Evolutionary conservation across 2,113 vertebrate species (phyloP), one percentile per base, ranked within the genome.

Genomic region (Protobothrops mucrosquamatus): DNA sequence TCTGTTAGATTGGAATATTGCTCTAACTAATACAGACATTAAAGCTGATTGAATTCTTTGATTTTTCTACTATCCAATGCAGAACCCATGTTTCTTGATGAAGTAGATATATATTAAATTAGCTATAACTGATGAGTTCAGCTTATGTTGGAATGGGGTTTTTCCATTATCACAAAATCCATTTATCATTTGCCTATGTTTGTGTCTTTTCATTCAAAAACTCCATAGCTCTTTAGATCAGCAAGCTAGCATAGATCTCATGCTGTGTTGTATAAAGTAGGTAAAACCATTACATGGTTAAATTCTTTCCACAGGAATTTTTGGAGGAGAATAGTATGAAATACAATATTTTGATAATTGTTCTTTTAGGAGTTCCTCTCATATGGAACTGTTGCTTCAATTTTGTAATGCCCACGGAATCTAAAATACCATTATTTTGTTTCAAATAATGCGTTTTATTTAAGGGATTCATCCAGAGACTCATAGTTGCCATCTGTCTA

Each of bases 281-380:
- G 89, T 39, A 51, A 93, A 23, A 48, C 55, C 51, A 29, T 87
- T 46, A 59, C 74, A 51, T 59, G 52, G 91, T 59, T 91, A 81
- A 87, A 74, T 74, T 39, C 56, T 29, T 74, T 52, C 22, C 8
- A 26, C 61, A 22, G 20, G 51, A 56, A 87, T 88, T 56, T 91
- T 90, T 91, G 24, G 52, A 74, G 81, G 23, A 91, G 74, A 93
- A 74, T 87, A 56, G 43, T 39, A 93, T 55, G 59, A 29, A 91
- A 81, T 90, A 87, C 43, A 91, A 56, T 74, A 93, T 81, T 51
- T 86, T 91, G 61, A 81, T 81, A 52, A 88, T 61, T n/a, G 74
- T 57, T 74, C 59, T 55, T 93, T 88, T 14, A 54, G 34, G 26
- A 46, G 18, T 24, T 52, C 20, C 22, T 55, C n/a, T 93, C 26